Evolutionary conservation across 2,797 vertebrate species (phyloP), one percentile per base, ranked within the genome.

Genomic region (Enteromius argenteus): DNA sequence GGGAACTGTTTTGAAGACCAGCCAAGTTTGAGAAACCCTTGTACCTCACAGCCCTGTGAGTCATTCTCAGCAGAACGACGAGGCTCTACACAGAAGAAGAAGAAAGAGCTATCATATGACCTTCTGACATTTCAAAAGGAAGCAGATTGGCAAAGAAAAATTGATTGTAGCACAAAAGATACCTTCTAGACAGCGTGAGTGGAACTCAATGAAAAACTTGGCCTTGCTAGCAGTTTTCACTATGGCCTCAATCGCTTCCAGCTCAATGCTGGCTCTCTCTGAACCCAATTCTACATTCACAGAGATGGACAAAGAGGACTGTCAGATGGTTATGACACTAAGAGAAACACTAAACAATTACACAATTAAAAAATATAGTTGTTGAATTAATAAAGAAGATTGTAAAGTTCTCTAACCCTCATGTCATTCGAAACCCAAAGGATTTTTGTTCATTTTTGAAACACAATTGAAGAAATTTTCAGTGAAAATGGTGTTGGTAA

Each of bases 151-250:
- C 23, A 77, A 68, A 4, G 76, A 19, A 53, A 3, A 27, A 37
- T 1, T 42, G 21, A 44, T 80, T 76, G 37, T 19, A 46, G 27
- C 66, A 81, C 5, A 81, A 84, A 72, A 71, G 6, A 35, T 74
- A 96, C 96, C 96, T 94, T 96, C 95, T 0, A 97, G 91, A 86
- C 95, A 96, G 71, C 91, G 87, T 0, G 96, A 96, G 81, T 94
- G 90, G 88, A 96, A 95, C 88, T 97, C 96, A 51, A 96, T 95
- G 88, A 95, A 96, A 90, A 96, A 96, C 90, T 94, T 95, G 49
- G 95, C 94, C 85, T 96, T 96, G 93, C 95, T 96, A 17, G 94
- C 92, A 0, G 96, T 96, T 89, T 96, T 97, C 85, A 97, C 94
- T 32, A 97, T 96, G 77, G 93, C 94, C 80, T 97, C 96, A 0